Conservation (phyloP, 2,113 vertebrate genomes). For the Protobothrops mucrosquamatus region DNA sequence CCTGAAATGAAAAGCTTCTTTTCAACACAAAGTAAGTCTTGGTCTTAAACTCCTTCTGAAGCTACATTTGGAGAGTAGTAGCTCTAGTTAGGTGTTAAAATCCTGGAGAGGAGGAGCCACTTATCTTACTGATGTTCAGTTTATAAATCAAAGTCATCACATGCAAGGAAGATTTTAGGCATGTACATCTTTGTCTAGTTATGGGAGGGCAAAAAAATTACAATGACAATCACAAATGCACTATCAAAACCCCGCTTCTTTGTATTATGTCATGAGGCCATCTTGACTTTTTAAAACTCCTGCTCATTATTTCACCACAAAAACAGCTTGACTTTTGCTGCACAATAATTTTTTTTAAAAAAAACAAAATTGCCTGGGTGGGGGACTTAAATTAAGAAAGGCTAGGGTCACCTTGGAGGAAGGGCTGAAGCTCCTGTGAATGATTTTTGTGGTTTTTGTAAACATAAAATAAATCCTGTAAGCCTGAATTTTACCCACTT, state of each 20-base stretch:
- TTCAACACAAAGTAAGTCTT: not conserved
- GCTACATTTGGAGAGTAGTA: not conserved
- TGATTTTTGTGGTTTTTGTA: not conserved
- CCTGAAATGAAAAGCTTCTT: not conserved
- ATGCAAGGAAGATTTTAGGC: not conserved
- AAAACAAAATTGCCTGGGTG: not conserved
- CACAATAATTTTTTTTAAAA: not conserved
- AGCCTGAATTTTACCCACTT: not conserved
- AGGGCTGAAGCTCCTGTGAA: not conserved
- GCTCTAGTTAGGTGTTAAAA: not conserved
- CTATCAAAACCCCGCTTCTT: not conserved
- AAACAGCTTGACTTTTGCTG: not conserved
- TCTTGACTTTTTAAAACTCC: not conserved
- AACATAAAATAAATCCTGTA: not conserved
- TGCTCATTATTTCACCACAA: not conserved
- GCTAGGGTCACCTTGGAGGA: not conserved
- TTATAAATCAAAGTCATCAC: not conserved
- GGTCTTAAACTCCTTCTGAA: not conserved
- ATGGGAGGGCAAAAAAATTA: not conserved
- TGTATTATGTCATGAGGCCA: not conserved
- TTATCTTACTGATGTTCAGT: not conserved
- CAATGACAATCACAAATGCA: not conserved
- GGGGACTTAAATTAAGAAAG: not conserved
- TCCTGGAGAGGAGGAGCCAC: not conserved
- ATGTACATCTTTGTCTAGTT: not conserved